phyloP scores from a whole-genome alignment of 2,888 invertebrate species.

The Scelioninae gen. 1 region DNA sequence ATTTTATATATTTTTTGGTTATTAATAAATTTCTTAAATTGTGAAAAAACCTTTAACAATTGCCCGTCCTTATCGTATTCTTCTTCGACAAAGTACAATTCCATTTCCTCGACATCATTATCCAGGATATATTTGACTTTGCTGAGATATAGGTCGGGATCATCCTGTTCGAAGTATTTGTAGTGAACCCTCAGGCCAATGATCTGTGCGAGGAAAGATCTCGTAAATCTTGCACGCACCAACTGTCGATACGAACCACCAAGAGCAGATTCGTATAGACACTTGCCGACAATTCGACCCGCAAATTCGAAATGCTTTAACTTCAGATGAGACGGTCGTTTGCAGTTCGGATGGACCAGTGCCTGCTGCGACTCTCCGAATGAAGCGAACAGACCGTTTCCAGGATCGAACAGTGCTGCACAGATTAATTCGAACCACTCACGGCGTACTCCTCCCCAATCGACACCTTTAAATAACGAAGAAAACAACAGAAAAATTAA shows the following conservation, averaged over 20 bases:
- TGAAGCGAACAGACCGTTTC: conserved; percentile 92
- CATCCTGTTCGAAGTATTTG: conserved; percentile 98
- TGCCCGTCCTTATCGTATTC: conserved; percentile 92
- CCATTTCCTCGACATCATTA: conserved; percentile 93
- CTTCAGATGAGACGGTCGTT: conserved; percentile 91
- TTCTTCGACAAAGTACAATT: conserved; percentile 95
- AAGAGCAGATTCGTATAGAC: conserved; percentile 95
- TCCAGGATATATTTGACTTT: conserved; percentile 97
- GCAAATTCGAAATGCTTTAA: conserved; percentile 96
- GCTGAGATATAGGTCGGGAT: conserved; percentile 96
- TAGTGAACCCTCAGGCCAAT: conserved; percentile 97
- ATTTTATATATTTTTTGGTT: not conserved
- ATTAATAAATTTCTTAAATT: too few relatives aligned
- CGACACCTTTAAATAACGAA: conserved; percentile 89
- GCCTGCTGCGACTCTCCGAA: conserved; percentile 95
- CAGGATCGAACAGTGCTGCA: conserved; percentile 93
- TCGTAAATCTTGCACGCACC: conserved; percentile 94
- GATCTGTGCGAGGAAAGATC: conserved; percentile 96
- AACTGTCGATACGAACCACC: conserved; percentile 95
- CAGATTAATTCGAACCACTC: conserved; percentile 98
- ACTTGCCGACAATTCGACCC: conserved; percentile 96
- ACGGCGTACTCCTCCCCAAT: conserved; percentile 96
- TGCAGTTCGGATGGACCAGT: conserved; percentile 94
- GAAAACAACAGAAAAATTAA: too few relatives aligned
- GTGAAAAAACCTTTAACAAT: conserved; percentile 90